Conservation (phyloP, 2,888 invertebrate genomes). For the Lasioglossum lativentre region DNA sequence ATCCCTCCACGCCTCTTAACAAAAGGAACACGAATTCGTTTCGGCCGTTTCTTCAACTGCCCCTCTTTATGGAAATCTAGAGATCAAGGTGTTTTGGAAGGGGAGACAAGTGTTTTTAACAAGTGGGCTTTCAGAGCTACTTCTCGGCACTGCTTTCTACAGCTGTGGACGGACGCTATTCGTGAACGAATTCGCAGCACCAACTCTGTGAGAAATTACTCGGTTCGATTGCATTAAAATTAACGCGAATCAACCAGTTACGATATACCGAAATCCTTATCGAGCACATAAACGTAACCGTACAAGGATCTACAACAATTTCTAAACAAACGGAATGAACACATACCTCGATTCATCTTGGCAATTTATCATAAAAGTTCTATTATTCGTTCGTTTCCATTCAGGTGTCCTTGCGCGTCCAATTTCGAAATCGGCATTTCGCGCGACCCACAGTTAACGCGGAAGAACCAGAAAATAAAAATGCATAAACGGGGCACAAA, state of each 20-base stretch:
- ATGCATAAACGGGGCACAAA: background rate
- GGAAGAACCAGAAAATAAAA: background rate
- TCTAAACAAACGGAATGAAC: no score
- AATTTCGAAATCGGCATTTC: background rate
- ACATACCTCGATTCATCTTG: no score
- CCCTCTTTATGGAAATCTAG: background rate
- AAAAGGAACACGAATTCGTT: conserved; percentile 8
- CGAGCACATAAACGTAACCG: no score
- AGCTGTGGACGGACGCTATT: background rate
- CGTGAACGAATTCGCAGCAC: no score
- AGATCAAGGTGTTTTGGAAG: background rate
- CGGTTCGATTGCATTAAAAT: no score
- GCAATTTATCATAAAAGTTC: no score
- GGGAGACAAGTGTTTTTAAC: background rate
- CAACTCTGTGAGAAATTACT: no score
- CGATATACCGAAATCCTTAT: no score
- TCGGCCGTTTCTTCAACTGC: background rate
- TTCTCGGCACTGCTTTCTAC: background rate
- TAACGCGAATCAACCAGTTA: no score
- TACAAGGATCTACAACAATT: no score
- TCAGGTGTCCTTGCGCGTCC: background rate
- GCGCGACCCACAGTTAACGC: background rate
- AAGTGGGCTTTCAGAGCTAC: background rate
- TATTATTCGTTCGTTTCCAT: background rate
- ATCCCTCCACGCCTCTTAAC: background rate